phyloP scores from a whole-genome alignment of 2,888 invertebrate species.

The Myopa tessellatipennis region DNA sequence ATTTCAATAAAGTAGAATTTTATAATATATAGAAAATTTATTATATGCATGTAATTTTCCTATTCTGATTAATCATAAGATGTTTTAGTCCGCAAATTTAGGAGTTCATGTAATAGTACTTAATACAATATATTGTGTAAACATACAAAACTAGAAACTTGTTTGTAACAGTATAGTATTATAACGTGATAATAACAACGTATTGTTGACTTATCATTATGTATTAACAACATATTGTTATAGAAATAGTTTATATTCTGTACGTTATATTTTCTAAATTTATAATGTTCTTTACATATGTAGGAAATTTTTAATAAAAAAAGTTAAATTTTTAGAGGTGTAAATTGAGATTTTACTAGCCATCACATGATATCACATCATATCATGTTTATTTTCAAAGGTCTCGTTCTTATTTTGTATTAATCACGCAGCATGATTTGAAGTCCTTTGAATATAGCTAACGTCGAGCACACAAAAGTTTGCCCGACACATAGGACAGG shows the following conservation, averaged over 20 bases:
- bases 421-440: slow-evolving; percentile 11
- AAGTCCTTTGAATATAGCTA: slow-evolving; percentile 65
- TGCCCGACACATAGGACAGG: slow-evolving; percentile 89
- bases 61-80: no score
- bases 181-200: slow-evolving; percentile 58
- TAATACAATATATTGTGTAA: slow-evolving; percentile 14
- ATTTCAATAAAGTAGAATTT: background rate
- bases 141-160: slow-evolving; percentile 49
- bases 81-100: no score
- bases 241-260: no score
- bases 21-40: background rate
- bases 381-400: no score
- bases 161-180: slow-evolving; percentile 54
- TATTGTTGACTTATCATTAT: slow-evolving; percentile 10
- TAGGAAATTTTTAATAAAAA: slow-evolving; percentile 21
- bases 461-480: slow-evolving; percentile 89
- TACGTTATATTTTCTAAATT: no score
- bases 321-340: no score
- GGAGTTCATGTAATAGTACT: background rate
- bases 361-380: background rate
- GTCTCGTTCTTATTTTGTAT: background rate
- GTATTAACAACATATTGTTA: no score
- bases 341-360: no score
- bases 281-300: background rate
- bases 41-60: no score